A percentile compares a stretch with the other conserved stretches of the same genome.
Evolutionary conservation across 2,888 invertebrate genomes (phyloP).

Genomic region (Erebia epiphron): DNA sequence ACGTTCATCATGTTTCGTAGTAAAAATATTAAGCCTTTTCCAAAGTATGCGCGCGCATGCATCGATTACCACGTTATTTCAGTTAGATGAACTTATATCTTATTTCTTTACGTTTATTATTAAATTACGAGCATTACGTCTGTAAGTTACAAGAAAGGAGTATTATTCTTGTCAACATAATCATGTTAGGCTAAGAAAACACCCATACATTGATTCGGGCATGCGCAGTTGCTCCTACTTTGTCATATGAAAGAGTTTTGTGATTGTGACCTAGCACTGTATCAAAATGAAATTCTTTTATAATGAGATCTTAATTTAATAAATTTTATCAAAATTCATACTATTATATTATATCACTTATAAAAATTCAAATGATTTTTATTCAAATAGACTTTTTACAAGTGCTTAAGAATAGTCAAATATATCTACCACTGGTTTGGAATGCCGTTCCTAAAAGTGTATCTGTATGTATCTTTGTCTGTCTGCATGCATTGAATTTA

Average conservation of each 20-base stretch:
- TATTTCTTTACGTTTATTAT: slow-evolving; percentile 62
- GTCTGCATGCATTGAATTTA: no score
- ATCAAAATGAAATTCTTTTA: no score
- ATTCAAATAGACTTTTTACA: no score
- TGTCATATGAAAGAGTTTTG: neutral
- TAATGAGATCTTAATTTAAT: no score
- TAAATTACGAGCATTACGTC: slow-evolving; percentile 63
- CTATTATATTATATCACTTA: no score
- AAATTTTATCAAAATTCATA: no score
- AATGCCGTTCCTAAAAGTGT: no score
- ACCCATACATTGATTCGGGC: slow-evolving; percentile 40
- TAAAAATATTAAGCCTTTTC: slow-evolving; percentile 58
- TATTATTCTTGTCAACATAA: slow-evolving; percentile 35
- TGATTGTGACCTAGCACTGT: neutral
- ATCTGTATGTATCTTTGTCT: no score
- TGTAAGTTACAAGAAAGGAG: slow-evolving; percentile 45
- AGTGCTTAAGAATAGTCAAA: no score
- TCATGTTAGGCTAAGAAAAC: slow-evolving; percentile 22
- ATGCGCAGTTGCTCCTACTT: slow-evolving; percentile 31
- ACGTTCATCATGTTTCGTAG: slow-evolving; percentile 14
- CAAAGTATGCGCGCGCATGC: slow-evolving; percentile 70
- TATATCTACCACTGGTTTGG: no score
- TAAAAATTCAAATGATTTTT: no score
- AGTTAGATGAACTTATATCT: slow-evolving; percentile 51
- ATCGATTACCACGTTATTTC: slow-evolving; percentile 64